These are phyloP conservation scores for Acanthosepion lycidas DNA, from an alignment of 2,888 invertebrate species.

Conservation along the genomic window DNA sequence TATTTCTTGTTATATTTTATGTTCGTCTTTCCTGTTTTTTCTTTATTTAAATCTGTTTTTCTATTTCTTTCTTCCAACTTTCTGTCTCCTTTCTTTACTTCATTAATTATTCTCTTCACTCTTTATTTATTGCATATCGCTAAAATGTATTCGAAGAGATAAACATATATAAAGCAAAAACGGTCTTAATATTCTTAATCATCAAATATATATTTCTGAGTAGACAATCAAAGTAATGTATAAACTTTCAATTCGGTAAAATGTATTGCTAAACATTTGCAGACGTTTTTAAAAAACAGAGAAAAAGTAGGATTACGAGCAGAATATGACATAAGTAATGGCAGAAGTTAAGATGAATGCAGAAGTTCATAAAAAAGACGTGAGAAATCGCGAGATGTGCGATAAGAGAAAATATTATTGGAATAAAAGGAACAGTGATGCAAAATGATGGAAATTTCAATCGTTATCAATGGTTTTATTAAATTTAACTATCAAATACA, in stretches of 20 bases:
- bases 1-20: no score
- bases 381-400: no score
- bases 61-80: not conserved
- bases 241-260: not conserved
- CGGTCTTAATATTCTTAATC: no score
- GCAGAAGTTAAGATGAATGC: not conserved
- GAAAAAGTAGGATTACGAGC: not conserved
- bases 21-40: no score
- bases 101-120: not conserved
- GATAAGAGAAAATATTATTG: not conserved
- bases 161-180: not conserved
- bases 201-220: not conserved
- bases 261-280: not conserved
- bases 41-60: not conserved
- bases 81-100: not conserved
- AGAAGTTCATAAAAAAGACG: not conserved
- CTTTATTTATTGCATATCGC: not conserved
- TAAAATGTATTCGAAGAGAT: not conserved
- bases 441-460: not conserved
- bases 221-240: not conserved
- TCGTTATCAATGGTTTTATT: not conserved
- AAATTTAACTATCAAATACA: not conserved
- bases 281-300: slow-evolving; percentile 1
- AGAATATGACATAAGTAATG: not conserved
- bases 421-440: no score